These are phyloP conservation scores for Daptonema setosum DNA, from an alignment of 2,888 invertebrate genomes.

Conservation along the genomic window DNA sequence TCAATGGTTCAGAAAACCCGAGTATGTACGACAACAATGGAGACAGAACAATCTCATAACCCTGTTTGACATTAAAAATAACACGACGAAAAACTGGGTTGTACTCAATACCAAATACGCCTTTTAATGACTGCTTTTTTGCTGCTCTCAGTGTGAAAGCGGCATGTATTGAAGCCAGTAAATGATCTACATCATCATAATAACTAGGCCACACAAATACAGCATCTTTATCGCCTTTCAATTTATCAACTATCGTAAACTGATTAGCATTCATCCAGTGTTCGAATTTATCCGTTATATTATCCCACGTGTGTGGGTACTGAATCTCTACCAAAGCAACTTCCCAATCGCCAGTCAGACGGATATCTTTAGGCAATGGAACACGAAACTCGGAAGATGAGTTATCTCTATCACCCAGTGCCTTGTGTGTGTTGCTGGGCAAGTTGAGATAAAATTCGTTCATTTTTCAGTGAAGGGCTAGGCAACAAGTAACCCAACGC, in stretches of 20 bases:
- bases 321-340: background rate
- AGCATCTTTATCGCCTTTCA: background rate
- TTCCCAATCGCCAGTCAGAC: conserved; percentile 3
- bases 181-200: background rate
- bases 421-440: conserved; percentile 6
- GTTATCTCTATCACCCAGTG: background rate
- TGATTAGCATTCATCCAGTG: background rate
- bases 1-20: background rate
- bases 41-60: background rate
- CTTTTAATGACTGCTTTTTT: too few relatives aligned
- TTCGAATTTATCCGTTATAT: background rate
- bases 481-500: background rate
- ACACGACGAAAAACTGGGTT: too few relatives aligned
- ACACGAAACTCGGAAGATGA: background rate
- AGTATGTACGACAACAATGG: background rate
- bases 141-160: background rate
- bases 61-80: too few relatives aligned
- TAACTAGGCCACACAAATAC: background rate
- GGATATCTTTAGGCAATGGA: background rate
- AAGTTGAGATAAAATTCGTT: conserved; percentile 1
- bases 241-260: background rate
- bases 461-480: background rate
- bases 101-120: too few relatives aligned
- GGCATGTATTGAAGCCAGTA: background rate
- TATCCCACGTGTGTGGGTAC: background rate